Evolutionary conservation across 1,140 invertebrate genomes (phyloP), one percentile per base, ranked within the genome.

Genomic region (Pseudomyrmex pallidus): DNA sequence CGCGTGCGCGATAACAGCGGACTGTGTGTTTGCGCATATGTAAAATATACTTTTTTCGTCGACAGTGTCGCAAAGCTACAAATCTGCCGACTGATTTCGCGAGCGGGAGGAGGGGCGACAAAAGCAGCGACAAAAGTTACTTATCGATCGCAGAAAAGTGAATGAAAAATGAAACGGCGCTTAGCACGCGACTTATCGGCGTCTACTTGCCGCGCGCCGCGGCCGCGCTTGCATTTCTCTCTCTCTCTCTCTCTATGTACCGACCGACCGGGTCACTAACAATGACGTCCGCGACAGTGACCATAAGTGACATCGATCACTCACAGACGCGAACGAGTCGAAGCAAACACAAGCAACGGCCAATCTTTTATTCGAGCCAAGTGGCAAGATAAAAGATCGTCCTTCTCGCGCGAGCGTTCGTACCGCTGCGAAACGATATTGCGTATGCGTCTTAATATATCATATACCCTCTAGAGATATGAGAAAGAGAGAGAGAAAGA

Each of bases 221-320:
- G 35, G 4, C 35, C 35, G 62, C 61, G 20, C 20, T 76, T 57
- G 52, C 48, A 57, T 59, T 57, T 50, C 66, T n/a, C n/a, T n/a
- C n/a, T n/a, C n/a, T n/a, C n/a, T n/a, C n/a, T n/a, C n/a, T n/a
- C n/a, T 62, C 50, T 63, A 0, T 50, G 20, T 50, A 35, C 48
- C 72, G 52, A 66, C 80, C 63, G 52, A 62, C 50, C 52, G 62
- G 82, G 62, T 76, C 73, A 74, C 70, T 57, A 57, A 74, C 61
- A 48, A 82, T 82, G 78, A 82, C 78, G 78, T 82, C 25, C 25
- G 48, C 84, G 46, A 86, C 91, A 92, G 89, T 82, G 70, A 82
- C 70, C 70, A 82, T 63, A 82, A 82, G 68, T 82, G 59, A 54
- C 78, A 82, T 82, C 78, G 78, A 82, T 74, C 70, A 82, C 66